Base-by-base conservation (phyloP, 2,888 invertebrate species). In the Eristalinus sepulchralis region DNA sequence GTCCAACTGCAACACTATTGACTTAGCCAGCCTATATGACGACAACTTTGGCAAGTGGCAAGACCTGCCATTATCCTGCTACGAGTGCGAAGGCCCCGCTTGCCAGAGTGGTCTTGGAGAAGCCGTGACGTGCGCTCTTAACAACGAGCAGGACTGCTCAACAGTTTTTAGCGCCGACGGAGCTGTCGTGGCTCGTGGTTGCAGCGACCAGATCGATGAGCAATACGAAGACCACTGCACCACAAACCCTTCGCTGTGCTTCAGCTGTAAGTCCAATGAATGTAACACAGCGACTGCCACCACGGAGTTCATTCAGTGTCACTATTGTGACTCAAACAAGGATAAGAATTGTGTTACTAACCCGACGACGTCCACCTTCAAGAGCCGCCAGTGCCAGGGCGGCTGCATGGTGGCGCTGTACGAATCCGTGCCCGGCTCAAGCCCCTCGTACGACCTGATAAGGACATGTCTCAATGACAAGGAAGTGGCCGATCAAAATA, bases 41-140 rank as follows among this genome's bases (percentile, higher is more conserved):
- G 89, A 91, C 34, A 92, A 91, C 24, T 89, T 83, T 20, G 92
- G 92, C 71, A 91, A 90, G 86, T 92, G 92, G 92, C 92, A 92
- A 84, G 91, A 92, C 83, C 89, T 92, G 11, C 92, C 92, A 0
- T 78, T 92, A 22, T 88, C 75, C 47, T 92, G 92, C 73, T 88
- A 86, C 0, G 89, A 80, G 20, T 92, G 92, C 77, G 68, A 67
- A 3, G 90, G 88, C 0, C 86, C 73, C 6, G 88, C 57, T 0
- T 92, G 92, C 62, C 39, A 34, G 53, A 1, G 1, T 1, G 53
- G 13, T 8, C 71, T 57, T 1, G 59, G 36, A 34, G 39, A 55
- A 11, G 24, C 67, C 1, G 27, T 77, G 9, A 55, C 17, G 0
- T 92, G 92, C 63, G 78, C 80, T n/a, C 83, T 88, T 34, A 91